Evolutionary conservation across 2,888 invertebrate species (phyloP).

Genomic region (Epirrhoe tristata): DNA sequence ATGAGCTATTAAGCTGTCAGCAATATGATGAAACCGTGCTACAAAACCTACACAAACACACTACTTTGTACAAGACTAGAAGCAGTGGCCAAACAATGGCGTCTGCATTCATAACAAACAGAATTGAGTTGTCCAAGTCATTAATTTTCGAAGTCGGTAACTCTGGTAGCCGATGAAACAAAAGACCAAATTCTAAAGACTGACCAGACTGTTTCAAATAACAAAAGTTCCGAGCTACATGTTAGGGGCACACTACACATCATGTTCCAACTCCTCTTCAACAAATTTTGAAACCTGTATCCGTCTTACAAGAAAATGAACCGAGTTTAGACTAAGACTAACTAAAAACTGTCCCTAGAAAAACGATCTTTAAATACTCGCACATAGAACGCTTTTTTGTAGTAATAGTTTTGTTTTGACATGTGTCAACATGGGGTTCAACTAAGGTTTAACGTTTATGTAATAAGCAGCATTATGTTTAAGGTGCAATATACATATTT

Average conservation of each 20-base stretch:
- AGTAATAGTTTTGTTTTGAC: no score
- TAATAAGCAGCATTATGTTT: no score
- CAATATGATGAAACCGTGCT: slow-evolving; percentile 17
- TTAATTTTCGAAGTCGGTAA: slow-evolving; percentile 78
- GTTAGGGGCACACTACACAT: slow-evolving; percentile 56
- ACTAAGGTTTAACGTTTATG: no score
- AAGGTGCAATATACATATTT: no score
- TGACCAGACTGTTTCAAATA: slow-evolving; percentile 61
- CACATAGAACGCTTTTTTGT: no score
- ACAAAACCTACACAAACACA: slow-evolving; percentile 32
- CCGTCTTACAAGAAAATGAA: no score
- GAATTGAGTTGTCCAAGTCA: slow-evolving; percentile 66
- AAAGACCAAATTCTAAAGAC: slow-evolving; percentile 51
- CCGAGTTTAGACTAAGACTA: no score
- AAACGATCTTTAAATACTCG: no score
- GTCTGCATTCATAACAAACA: slow-evolving; percentile 58
- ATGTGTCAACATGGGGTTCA: no score
- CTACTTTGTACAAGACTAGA: slow-evolving; percentile 48
- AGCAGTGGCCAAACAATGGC: slow-evolving; percentile 51
- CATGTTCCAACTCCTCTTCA: no score
- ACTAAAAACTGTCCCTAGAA: no score
- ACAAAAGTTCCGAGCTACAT: slow-evolving; percentile 65
- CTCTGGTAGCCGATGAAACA: slow-evolving; percentile 57
- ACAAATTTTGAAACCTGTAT: no score
- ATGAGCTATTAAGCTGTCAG: slow-evolving; percentile 13